Evolutionary conservation across 1,140 invertebrate genomes (phyloP), one percentile per base, ranked within the genome.

Genomic region (Drosophila lini): DNA sequence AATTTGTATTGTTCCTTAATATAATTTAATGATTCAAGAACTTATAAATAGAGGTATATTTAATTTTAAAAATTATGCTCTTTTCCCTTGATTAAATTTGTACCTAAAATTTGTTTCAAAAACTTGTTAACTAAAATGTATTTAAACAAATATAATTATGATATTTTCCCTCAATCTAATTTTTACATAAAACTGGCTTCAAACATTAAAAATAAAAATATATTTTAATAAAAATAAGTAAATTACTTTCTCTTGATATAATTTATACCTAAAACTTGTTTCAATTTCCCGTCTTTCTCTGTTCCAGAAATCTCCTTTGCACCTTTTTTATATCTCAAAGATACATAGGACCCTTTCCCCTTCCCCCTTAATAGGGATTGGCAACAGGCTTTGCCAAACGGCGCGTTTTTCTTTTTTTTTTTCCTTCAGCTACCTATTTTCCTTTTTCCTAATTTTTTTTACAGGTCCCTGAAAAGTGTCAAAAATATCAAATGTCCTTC

Each of bases 401-500:
- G 61, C 79, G 75, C 64, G 42, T 44, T 59, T 59, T 5, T 56
- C 31, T 48, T 19, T 31, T n/a, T n/a, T 31, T 5, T 56, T 36
- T 48, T 19, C 36, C 0, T 34, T 34, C 32, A 8, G 5, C 64
- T 65, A 44, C 59, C 59, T 47, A 19, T 36, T 31, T 67, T 69
- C 31, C 38, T 53, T 53, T 69, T 28, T 69, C 58, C 36, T 42
- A 41, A 61, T 53, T 69, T 68, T 70, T 85, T 85, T 84, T 81
- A 85, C 82, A 68, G 69, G 56, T 74, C 67, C 74, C 82, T 48
- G 58, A 88, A 74, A 86, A 70, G 83, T 86, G 83, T 86, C 83
- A 86, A 86, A 88, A 86, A 86, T 86, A 86, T 86, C 83, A 88
- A 86, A 86, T 86, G 83, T 86, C 83, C 83, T 78, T 76, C 65